Evolutionary conservation across 2,113 vertebrate species (phyloP), one percentile per base, ranked within the genome.

Genomic region (Genyomyrus donnyi): DNA sequence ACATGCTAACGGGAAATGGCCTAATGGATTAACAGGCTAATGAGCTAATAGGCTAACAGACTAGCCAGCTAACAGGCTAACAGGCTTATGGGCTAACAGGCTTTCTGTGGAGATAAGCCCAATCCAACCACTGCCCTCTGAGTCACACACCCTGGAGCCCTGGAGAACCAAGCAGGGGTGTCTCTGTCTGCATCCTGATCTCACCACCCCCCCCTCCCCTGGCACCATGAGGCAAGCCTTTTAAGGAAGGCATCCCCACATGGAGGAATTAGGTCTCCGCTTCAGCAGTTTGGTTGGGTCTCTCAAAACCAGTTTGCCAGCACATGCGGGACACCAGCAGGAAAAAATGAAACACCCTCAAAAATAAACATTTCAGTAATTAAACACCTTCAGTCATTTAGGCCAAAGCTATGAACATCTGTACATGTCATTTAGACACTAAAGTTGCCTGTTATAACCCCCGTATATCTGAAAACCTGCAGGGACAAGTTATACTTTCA

Each of bases 331-430:
- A 42, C 74, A 42, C 15, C 31, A 80, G 5, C 35, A 10, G 35
- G 35, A 42, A 80, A 35, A 80, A 42, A 77, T 77, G 74, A 77
- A 80, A 35, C 74, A 80, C 31, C 74, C 35, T 80, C 35, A 42
- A 31, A 70, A 70, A 31, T 31, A 70, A 27, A 70, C 27, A 4
- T 17, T 80, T 42, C 35, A 80, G 74, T 80, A 42, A 77, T 77
- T 42, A 77, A 77, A 80, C 15, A 42, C 74, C 13, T 80, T 80
- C 74, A 80, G 74, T 19, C 35, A 8, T 80, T 80, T 80, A 39
- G 35, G 74, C 74, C 74, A 80, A 80, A 80, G 15, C 74, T 80
- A 80, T 8, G 74, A 80, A 80, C 74, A 80, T 80, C 74, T 80
- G 35, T 19, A 80, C 74, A 80, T 80, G 35, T 80, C 74, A 42